Base-by-base conservation (phyloP, 1,140 invertebrate genomes). In the Caerostris extrusa region DNA sequence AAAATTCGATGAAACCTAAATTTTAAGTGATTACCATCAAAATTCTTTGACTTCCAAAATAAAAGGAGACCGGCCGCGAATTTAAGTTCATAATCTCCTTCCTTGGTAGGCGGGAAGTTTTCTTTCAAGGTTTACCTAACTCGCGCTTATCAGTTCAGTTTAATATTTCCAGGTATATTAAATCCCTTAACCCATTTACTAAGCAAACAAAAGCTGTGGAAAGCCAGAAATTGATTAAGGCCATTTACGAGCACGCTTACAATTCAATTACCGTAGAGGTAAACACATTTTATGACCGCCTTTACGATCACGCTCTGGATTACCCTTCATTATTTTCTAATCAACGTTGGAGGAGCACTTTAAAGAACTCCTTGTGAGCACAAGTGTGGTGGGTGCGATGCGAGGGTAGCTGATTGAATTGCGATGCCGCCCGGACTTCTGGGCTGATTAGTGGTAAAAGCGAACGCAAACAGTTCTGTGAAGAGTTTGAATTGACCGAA, bases 161-260 rank as follows among this genome's bases (percentile, higher is more conserved):
- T 87, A 61, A 87, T 64, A 87, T 87, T 87, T 87, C 85, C 34
- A 87, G 85, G 85, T 87, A 77, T 90, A 88, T 88, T 88, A 71
- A 90, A 90, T 71, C 53, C 82, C 53, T 85, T 67, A 85, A 92
- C 61, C 67, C 82, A 92, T 92, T 92, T 64, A 56, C 58, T 77
- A 77, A 55, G n/a, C 56, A 86, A 93, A 87, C 82, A 86, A 93
- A 91, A 87, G 82, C 81, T 77, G 61, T 71, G 61, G 55, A 87
- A 93, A 93, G 64, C 83, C 83, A 87, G 64, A 93, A 87, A 93
- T 87, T 71, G 82, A 93, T 93, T 93, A 87, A 87, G 83, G 61
- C 56, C 61, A 71, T 58, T 87, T 57, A 87, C 61, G 81, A 71
- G 85, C 60, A 53, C 77, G 61, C 64, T 87, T 60, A 34, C 55